Percentiles rank a stretch among this genome's conserved stretches.
Conservation (phyloP, 1,140 invertebrate genomes). For the Drosophila ercepeae region DNA sequence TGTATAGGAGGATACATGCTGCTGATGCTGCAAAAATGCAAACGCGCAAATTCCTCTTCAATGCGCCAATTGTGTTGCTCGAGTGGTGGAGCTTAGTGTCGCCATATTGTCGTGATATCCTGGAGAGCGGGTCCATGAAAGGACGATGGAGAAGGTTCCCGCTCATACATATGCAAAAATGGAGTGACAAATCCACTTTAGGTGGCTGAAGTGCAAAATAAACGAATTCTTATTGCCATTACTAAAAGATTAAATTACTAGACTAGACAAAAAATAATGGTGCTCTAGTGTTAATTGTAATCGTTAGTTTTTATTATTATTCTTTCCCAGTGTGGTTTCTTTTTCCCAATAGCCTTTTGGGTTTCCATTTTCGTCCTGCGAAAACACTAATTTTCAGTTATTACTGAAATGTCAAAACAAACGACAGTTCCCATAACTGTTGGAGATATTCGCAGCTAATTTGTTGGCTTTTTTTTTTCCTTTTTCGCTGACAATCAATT, state of each 20-base stretch:
- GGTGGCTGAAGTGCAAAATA: constrained; percentile 63
- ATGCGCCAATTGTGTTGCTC: constrained; percentile 58
- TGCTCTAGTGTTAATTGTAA: no score
- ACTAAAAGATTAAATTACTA: neutral
- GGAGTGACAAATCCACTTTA: constrained; percentile 26
- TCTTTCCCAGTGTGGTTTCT: neutral
- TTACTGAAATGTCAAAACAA: constrained; percentile 76
- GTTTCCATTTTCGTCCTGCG: constrained; percentile 4
- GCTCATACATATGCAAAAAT: constrained; percentile 69
- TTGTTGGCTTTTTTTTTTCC: constrained; percentile 1
- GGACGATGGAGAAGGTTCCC: constrained; percentile 10
- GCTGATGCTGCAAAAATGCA: constrained; percentile 66
- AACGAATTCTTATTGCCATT: constrained; percentile 42
- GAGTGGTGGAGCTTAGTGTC: constrained; percentile 63
- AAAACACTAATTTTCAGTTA: constrained; percentile 71
- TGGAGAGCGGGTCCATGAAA: neutral
- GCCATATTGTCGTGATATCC: constrained; percentile 46
- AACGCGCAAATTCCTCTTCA: constrained; percentile 33
- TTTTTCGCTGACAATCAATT: constrained; percentile 25
- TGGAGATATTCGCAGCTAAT: constrained; percentile 13
- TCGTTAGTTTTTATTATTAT: no score
- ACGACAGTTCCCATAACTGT: constrained; percentile 51
- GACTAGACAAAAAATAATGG: no score
- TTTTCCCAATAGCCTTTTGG: neutral
- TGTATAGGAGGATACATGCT: neutral